Base-by-base conservation (phyloP, 2,113 vertebrate species). In the Cathartes aura region DNA sequence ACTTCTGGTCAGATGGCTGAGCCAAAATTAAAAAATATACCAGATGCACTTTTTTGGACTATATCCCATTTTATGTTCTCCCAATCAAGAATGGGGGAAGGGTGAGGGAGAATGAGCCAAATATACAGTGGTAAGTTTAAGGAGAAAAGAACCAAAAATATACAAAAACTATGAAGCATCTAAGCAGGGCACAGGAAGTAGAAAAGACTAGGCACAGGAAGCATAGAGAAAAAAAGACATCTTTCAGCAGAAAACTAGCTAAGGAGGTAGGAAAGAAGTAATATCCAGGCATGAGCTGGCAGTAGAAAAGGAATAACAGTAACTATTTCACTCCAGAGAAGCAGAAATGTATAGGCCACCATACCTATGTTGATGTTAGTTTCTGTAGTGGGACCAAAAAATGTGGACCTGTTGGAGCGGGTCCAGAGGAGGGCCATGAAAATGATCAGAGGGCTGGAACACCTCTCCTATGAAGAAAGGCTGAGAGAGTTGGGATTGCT, bases 21-120 rank as follows among this genome's bases (percentile, higher is more conserved):
- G 87, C 56, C 89, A 97, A 96, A 93, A 82, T 48, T 78, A 36
- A 91, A 95, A 96, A 96, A 87, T 78, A 89, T 75, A 82, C 60
- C 89, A 94, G 93, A 96, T 84, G 76, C 50, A 43, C 26, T 78
- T 82, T 84, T 93, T 92, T 87, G 86, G 68, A 84, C 29, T 26
- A 26, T 23, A 9, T 84, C 91, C 68, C 32, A 50, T 62, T 93
- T 79, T 81, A 56, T 70, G 6, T 73, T 84, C 72, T 82, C 30
- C n/a, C 73, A 72, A 79, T 95, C 56, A 85, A 78, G 87, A 82
- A 45, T 63, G 23, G 26, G 23, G 38, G 56, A 70, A 80, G 19
- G 14, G 50, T 36, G 19, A 73, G 2, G 26, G 34, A 73, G 21
- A 83, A 72, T 70, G 22, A 88, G 8, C 10, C 42, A 80, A 9